Base-by-base conservation (phyloP, 2,113 vertebrate genomes). In the Agelaius phoeniceus region DNA sequence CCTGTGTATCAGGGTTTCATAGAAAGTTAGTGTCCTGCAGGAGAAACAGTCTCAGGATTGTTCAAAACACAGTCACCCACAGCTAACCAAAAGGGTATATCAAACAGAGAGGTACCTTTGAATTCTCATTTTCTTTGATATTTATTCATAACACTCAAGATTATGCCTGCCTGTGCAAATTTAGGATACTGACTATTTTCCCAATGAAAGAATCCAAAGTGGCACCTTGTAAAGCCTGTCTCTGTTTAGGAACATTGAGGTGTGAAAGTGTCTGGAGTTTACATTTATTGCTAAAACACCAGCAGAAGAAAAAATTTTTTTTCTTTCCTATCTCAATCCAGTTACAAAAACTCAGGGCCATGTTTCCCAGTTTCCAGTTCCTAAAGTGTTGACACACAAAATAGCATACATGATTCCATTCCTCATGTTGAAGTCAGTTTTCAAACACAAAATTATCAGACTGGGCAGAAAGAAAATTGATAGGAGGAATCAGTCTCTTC, bases 191-290 rank as follows among this genome's bases (percentile, higher is more conserved):
- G 23, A 58, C 37, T 69, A n/a, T 27, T 65, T 72, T 44, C 16
- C 11, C 41, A 48, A 4, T 51, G 19, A 72, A 78, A 26, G 17
- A 79, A 63, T 49, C 1, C 3, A n/a, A 44, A 41, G 22, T 7
- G 35, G 12, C 41, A 11, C 1, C 2, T 2, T 4, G 1, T 7
- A 31, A 59, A 76, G 30, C 1, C 4, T 43, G 61, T 76, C 8
- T 41, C 5, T 54, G 6, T 69, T 85, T 68, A 75, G 37, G 16
- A 72, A 2, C 22, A 76, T 6, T 44, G 27, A 46, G 7, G 6
- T 61, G 5, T 55, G 22, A 37, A 76, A 65, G 3, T 16, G 7
- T 54, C 30, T 11, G 4, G 2, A 8, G 8, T 86, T 72, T 43
- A 68, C 3, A 55, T 26, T 46, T 54, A 17, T 22, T 54, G 3